Conservation (phyloP, 2,888 invertebrate species). For the Tinea semifulvella region DNA sequence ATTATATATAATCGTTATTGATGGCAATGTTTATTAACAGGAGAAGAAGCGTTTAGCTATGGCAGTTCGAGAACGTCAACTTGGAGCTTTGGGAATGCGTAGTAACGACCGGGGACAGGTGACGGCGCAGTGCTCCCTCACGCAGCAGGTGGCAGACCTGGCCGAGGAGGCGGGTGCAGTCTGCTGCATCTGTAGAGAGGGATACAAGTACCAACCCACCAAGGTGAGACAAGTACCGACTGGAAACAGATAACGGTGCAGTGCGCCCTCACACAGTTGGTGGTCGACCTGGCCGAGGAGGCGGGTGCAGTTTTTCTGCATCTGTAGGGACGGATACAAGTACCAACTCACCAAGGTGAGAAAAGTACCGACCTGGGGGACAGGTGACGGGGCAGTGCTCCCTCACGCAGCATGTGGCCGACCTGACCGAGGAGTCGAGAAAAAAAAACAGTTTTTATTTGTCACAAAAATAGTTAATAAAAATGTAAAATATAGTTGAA, state of each 20-base stretch:
- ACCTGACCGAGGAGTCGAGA: constrained; percentile 95
- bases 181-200: constrained; percentile 98
- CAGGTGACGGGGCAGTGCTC: constrained; percentile 93
- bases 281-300: constrained; percentile 95
- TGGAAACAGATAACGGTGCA: constrained; percentile 96
- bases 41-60: constrained; percentile 98
- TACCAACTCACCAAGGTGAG: constrained; percentile 87
- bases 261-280: constrained; percentile 88
- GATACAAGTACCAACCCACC: constrained; percentile 93
- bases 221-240: constrained; percentile 80
- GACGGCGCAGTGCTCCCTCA: constrained; percentile 88
- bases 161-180: constrained; percentile 95
- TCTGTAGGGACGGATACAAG: constrained; percentile 97
- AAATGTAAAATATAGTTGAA: too few species aligned
- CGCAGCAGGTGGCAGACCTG: constrained; percentile 93
- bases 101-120: constrained; percentile 98
- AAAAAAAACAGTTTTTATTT: too few species aligned
- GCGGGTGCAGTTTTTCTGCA: constrained; percentile 95
- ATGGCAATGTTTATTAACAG: constrained; percentile 38
- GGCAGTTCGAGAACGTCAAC: constrained; percentile 96
- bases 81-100: constrained; percentile 93
- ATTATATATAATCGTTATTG: neutral
- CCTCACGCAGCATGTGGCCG: constrained; percentile 92
- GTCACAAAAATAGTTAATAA: too few species aligned
- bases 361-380: constrained; percentile 87